Evolutionary conservation across 2,888 invertebrate genomes (phyloP).

Genomic region (Subacronicta megacephala): DNA sequence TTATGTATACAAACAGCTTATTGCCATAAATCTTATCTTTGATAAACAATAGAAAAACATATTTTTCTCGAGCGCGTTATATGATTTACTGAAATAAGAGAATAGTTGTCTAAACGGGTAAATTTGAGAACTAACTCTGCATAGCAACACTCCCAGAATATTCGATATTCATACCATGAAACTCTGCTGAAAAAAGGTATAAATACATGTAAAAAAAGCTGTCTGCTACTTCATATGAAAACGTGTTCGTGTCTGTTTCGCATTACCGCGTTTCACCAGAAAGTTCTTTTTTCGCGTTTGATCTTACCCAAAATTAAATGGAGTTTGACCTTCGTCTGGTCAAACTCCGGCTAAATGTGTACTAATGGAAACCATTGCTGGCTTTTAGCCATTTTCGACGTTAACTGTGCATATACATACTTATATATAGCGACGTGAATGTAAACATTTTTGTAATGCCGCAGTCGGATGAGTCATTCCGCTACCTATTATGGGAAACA

Average conservation of each 20-base stretch:
- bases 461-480: conserved; percentile 21
- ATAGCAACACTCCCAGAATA: neutral
- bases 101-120: neutral
- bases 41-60: too few species aligned
- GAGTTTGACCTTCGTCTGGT: too few species aligned
- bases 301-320: conserved; percentile 20
- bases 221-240: conserved; percentile 5
- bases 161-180: neutral
- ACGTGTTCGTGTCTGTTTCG: conserved; percentile 10
- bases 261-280: conserved; percentile 1
- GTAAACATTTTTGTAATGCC: conserved; percentile 4
- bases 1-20: too few species aligned
- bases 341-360: conserved; percentile 2
- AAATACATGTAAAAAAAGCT: neutral
- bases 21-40: too few species aligned
- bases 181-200: neutral
- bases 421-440: conserved; percentile 3
- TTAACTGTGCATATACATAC: neutral
- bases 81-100: too few species aligned
- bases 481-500: conserved; percentile 11
- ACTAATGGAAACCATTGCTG: conserved; percentile 17
- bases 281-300: conserved; percentile 7
- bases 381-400: conserved; percentile 26
- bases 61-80: too few species aligned
- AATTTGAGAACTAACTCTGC: neutral